Percentiles rank a stretch among this genome's conserved stretches.
Evolutionary conservation across 1,140 invertebrate species (phyloP).

Genomic region (Ips typographus): DNA sequence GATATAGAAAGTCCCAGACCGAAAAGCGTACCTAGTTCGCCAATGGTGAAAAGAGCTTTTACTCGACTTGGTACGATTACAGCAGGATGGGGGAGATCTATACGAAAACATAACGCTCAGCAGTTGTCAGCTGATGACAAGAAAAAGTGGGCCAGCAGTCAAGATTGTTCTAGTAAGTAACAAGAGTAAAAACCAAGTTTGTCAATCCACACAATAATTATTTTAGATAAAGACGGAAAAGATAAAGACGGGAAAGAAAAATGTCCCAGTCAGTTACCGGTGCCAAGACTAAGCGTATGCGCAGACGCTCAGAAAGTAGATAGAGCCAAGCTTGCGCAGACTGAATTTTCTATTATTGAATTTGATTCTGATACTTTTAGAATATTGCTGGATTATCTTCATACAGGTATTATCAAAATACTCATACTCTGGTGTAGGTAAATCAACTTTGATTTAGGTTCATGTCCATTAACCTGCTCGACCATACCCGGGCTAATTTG

Average conservation of each 20-base stretch:
- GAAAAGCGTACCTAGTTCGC: constrained; percentile 90
- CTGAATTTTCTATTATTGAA: constrained; percentile 94
- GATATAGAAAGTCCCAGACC: constrained; percentile 63
- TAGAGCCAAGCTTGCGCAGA: constrained; percentile 84
- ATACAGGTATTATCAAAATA: constrained; percentile 58
- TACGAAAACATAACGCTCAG: constrained; percentile 68
- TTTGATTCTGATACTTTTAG: constrained; percentile 93
- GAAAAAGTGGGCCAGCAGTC: constrained; percentile 89
- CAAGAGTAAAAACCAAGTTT: background rate
- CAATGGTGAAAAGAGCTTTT: constrained; percentile 92
- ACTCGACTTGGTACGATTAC: constrained; percentile 85
- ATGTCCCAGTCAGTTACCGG: constrained; percentile 68
- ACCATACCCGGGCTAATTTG: constrained; percentile 91
- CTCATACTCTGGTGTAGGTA: background rate
- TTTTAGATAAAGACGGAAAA: constrained; percentile 63
- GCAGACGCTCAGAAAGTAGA: constrained; percentile 93
- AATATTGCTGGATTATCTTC: constrained; percentile 86
- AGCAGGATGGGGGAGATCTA: constrained; percentile 85
- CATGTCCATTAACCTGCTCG: constrained; percentile 86
- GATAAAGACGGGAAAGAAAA: constrained; percentile 79
- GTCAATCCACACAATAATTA: background rate
- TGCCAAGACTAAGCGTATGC: constrained; percentile 87
- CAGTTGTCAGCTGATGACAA: constrained; percentile 79
- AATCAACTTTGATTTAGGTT: constrained; percentile 56
- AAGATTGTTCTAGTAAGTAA: constrained; percentile 81